Conservation (phyloP, 30 jellyfish, hydroid and myxozoan species). For the Turritopsis rubra region DNA sequence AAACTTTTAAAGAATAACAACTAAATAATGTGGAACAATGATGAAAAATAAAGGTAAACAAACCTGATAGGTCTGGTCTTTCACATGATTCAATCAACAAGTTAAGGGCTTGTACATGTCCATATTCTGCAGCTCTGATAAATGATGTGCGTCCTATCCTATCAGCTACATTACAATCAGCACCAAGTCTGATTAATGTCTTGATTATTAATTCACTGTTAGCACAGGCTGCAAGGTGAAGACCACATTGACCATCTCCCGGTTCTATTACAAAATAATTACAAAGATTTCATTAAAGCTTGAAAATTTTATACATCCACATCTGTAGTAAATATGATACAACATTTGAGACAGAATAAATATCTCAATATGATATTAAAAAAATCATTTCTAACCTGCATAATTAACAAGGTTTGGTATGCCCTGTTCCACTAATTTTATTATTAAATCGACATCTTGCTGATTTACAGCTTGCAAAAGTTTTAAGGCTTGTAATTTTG, state of each 20-base stretch:
- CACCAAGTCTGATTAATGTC: constrained; percentile 64
- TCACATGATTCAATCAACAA: constrained; percentile 54
- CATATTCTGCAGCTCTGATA: constrained; percentile 93
- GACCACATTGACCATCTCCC: constrained; percentile 60
- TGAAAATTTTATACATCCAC: no score
- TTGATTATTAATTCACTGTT: constrained; percentile 51
- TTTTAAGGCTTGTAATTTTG: constrained; percentile 65
- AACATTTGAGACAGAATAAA: no score
- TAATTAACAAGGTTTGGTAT: constrained; percentile 74
- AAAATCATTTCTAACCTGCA: constrained; percentile 46
- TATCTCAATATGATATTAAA: not conserved
- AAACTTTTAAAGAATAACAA: not conserved
- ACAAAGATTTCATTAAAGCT: no score
- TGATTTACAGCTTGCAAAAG: constrained; percentile 72
- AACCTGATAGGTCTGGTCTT: constrained; percentile 73
- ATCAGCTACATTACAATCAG: constrained; percentile 73
- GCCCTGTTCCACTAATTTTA: constrained; percentile 62
- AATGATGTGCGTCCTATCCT: constrained; percentile 73
- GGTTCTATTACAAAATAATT: constrained; percentile 45
- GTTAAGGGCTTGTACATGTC: constrained; percentile 71
- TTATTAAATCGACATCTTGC: constrained; percentile 53
- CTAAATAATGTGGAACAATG: not conserved
- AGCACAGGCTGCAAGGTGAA: constrained; percentile 88
- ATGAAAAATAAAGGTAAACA: not conserved
- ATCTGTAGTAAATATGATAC: no score